A percentile compares a stretch with the other conserved stretches of the same genome.
These are phyloP conservation scores for Tholera decimalis DNA, from an alignment of 2,888 invertebrate species.

Conservation along the genomic window DNA sequence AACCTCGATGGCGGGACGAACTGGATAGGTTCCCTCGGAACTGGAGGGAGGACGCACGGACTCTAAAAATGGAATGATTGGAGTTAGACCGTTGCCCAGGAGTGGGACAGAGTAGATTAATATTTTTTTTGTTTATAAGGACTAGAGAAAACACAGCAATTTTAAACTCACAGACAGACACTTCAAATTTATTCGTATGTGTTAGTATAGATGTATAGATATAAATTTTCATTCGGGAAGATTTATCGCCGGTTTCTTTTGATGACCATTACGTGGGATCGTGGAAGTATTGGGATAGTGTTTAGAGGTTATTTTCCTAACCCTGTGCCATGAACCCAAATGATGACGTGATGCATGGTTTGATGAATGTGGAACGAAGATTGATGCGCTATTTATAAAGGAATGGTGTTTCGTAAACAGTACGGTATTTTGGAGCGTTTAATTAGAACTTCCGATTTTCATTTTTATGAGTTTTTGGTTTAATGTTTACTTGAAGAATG, in stretches of 20 bases:
- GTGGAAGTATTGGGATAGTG: slow-evolving; percentile 40
- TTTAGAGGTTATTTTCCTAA: slow-evolving; percentile 72
- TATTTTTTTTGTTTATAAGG: too few species aligned
- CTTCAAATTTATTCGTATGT: too few species aligned
- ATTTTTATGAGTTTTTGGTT: slow-evolving; percentile 13
- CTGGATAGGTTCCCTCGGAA: too few species aligned
- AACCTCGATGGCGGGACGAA: too few species aligned
- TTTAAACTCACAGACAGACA: too few species aligned
- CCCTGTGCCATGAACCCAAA: slow-evolving; percentile 86
- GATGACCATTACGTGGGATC: slow-evolving; percentile 66
- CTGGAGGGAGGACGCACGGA: too few species aligned
- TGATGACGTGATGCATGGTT: slow-evolving; percentile 67
- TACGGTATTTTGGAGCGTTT: slow-evolving; percentile 25
- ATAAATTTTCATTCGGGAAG: slow-evolving; percentile 45
- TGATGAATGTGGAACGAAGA: slow-evolving; percentile 70
- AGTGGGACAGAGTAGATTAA: too few species aligned
- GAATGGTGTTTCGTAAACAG: slow-evolving; percentile 59
- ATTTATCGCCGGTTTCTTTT: slow-evolving; percentile 66
- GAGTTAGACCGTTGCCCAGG: too few species aligned
- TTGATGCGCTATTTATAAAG: slow-evolving; percentile 58
- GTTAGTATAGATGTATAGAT: too few species aligned
- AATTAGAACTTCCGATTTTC: slow-evolving; percentile 29
- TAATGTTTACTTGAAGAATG: background rate
- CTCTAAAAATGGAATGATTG: too few species aligned
- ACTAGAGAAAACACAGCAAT: too few species aligned